Evolutionary conservation across 2,797 vertebrate genomes (phyloP), one percentile per base, ranked within the genome.

Genomic region (Cirrhinus molitorella): DNA sequence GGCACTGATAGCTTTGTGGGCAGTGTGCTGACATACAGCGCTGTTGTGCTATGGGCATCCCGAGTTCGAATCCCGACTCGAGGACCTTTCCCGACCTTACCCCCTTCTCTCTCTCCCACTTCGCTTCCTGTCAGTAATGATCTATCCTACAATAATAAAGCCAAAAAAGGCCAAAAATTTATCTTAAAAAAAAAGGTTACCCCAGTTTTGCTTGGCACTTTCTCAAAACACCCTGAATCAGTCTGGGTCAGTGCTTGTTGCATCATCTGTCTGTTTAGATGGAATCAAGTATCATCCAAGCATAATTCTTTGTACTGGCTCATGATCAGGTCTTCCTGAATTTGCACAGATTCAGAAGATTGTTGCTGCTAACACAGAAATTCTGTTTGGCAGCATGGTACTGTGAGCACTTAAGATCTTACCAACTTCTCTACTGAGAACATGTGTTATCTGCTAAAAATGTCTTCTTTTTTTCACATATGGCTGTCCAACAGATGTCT

Each of bases 261-360:
- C 6, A 2, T 88, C 70, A 68, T 86, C 85, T n/a, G 83, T 89
- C 5, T 88, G 75, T 71, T 23, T 80, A 9, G 82, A 89, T 88
- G 47, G 82, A 49, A 71, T 87, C 49, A 65, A 43, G 59, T 89
- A 89, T 57, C 63, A 68, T 86, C 49, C 83, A 34, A 75, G 68
- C 17, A 88, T 88, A 87, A 86, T 89, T 0, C 71, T 88, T 23
- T 86, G 28, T 83, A 3, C 14, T 89, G 86, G 85, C 1, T 87
- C 86, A 53, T 89, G 80, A 25, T 79, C 87, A 28, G 84, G 83
- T 79, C 87, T 86, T 9, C 21, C 83, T 79, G 85, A 85, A 61
- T 88, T 89, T 88, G 45, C 0, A 14, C 82, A 86, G 72, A 89
- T 90, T 76, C 4, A 79, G 67, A 79, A 89, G 59, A 87, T 89